Conservation (phyloP, 2,113 vertebrate species). For the Symphodus melops region DNA sequence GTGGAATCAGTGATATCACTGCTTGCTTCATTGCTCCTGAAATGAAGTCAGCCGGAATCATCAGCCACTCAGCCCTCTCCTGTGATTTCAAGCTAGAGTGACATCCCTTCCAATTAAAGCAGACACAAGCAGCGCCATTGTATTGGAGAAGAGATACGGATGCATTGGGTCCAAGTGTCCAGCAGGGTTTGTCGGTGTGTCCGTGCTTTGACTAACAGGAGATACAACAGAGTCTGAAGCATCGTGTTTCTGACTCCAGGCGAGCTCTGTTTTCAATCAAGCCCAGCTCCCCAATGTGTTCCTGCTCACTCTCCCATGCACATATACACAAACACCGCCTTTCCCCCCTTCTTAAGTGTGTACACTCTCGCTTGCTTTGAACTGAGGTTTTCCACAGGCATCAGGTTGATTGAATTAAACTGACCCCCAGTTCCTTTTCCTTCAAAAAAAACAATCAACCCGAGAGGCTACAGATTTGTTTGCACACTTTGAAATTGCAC, state of each 20-base stretch:
- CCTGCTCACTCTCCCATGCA: constrained; percentile 39
- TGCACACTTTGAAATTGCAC: constrained; percentile 18
- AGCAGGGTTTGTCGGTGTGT: constrained; percentile 4
- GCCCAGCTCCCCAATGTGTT: constrained; percentile 37
- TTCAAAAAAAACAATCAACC: constrained; percentile 51
- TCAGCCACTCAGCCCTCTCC: constrained; percentile 23
- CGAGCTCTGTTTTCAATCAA: constrained; percentile 66
- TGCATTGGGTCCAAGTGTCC: constrained; percentile 6
- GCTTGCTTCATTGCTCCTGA: constrained; percentile 10
- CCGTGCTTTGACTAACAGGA: constrained; percentile 24
- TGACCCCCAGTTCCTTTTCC: constrained; percentile 30
- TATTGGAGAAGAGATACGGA: neutral
- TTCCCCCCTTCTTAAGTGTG: constrained; percentile 20
- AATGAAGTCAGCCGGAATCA: constrained; percentile 32
- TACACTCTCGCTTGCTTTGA: constrained; percentile 27
- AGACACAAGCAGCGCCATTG: constrained; percentile 14
- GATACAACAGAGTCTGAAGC: constrained; percentile 14
- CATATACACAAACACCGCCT: constrained; percentile 37
- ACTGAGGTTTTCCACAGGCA: constrained; percentile 31
- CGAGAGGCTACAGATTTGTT: constrained; percentile 23
- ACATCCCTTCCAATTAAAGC: constrained; percentile 20
- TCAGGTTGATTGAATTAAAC: constrained; percentile 49
- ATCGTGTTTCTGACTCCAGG: constrained; percentile 29
- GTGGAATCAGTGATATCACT: constrained; percentile 25
- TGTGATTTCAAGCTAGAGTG: constrained; percentile 24